Percentiles rank a stretch among this genome's conserved stretches.
Evolutionary conservation across 2,113 vertebrate genomes (phyloP).

Genomic region (Erythrolamprus reginae): DNA sequence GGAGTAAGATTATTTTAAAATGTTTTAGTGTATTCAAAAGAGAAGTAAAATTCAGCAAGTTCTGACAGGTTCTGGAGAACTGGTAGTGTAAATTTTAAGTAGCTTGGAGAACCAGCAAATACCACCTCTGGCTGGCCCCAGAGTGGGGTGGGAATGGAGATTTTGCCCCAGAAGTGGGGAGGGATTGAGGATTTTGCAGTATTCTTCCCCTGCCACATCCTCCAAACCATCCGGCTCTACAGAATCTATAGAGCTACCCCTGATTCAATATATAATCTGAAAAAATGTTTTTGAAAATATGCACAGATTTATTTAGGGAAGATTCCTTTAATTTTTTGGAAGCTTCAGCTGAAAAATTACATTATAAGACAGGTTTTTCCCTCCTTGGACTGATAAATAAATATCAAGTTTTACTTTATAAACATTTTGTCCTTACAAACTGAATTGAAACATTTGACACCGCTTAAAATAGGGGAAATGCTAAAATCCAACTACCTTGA

Average conservation of each 20-base stretch:
- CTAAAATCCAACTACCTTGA: neutral
- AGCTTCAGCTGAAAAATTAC: neutral
- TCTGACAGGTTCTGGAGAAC: too few species aligned
- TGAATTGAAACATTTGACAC: neutral
- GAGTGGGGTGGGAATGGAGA: too few species aligned
- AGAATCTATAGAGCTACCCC: too few species aligned
- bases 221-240: too few species aligned
- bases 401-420: neutral
- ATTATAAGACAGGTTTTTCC: neutral
- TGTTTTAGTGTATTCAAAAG: neutral
- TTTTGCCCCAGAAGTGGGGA: too few species aligned
- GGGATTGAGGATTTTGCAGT: too few species aligned
- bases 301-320: neutral
- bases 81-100: too few species aligned
- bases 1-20: neutral
- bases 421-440: neutral
- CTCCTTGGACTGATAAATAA: neutral
- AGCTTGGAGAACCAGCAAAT: too few species aligned
- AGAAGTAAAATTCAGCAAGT: too few species aligned
- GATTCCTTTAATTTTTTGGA: neutral
- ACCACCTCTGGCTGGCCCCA: too few species aligned
- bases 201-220: too few species aligned
- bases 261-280: neutral
- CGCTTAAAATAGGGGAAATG: neutral
- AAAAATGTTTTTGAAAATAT: neutral